A percentile compares a stretch with the other conserved stretches of the same genome.
Evolutionary conservation across 2,888 invertebrate species (phyloP).

Genomic region (Autographa gamma): DNA sequence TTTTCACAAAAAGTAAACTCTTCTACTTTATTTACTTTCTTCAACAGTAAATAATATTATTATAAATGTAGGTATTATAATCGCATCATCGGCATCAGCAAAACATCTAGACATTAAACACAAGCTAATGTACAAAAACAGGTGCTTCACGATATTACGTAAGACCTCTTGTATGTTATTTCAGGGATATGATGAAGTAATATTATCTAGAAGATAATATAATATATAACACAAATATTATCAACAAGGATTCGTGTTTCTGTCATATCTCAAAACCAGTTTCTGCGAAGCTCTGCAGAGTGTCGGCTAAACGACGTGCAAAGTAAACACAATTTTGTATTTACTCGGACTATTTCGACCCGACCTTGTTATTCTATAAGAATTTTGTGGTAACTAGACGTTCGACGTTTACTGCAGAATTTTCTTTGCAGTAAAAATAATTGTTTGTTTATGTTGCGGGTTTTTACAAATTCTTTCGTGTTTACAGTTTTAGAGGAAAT

Average conservation of each 20-base stretch:
- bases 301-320: conserved; percentile 19
- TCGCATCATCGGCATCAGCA: not conserved
- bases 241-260: conserved; percentile 14
- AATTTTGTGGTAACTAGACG: conserved; percentile 2
- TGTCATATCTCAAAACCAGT: conserved; percentile 10
- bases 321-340: conserved; percentile 33
- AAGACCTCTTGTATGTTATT: not conserved
- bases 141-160: not conserved
- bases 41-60: no score
- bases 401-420: conserved; percentile 10
- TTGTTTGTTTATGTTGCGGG: not conserved
- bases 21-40: not conserved
- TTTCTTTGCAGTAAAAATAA: not conserved
- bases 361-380: conserved; percentile 23
- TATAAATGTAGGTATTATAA: no score
- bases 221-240: not conserved
- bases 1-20: not conserved
- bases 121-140: not conserved
- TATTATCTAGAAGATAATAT: conserved; percentile 12
- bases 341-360: conserved; percentile 29
- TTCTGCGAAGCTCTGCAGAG: conserved; percentile 26
- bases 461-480: conserved; percentile 1
- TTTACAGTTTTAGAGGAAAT: not conserved
- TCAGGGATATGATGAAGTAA: conserved; percentile 14
- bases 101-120: not conserved